Conservation (phyloP, 1,140 invertebrate species). For the Eurosta solidaginis region DNA sequence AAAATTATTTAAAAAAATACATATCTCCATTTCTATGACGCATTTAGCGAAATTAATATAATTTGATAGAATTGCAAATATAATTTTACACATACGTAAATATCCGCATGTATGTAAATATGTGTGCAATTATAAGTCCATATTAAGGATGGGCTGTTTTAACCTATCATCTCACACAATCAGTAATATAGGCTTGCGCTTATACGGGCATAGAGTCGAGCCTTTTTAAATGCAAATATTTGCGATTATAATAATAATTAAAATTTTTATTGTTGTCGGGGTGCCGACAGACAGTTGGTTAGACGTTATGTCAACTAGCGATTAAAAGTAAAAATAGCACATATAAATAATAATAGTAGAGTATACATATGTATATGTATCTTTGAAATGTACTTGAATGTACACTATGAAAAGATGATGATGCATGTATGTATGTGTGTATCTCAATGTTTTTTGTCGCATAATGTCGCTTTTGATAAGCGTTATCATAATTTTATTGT, state of each 20-base stretch:
- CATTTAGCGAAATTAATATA: not conserved
- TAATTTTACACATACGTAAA: not conserved
- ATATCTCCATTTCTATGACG: not conserved
- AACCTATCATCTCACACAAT: not conserved
- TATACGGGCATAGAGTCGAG: too few relatives aligned
- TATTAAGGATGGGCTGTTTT: not conserved
- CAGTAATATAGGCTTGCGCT: not conserved
- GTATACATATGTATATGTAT: not conserved
- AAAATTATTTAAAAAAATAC: not conserved
- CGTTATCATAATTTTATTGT: not conserved
- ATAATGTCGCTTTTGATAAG: not conserved
- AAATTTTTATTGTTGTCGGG: too few relatives aligned
- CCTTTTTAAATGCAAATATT: not conserved
- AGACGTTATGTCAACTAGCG: not conserved
- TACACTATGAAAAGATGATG: too few relatives aligned
- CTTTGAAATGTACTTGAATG: not conserved
- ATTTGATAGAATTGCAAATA: not conserved
- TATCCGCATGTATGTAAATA: not conserved
- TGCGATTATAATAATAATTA: too few relatives aligned
- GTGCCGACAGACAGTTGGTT: not conserved
- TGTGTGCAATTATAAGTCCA: not conserved
- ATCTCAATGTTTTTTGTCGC: not conserved
- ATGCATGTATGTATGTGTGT: not conserved
- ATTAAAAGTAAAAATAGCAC: not conserved
- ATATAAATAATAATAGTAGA: not conserved